Evolutionary conservation across 2,113 vertebrate genomes (phyloP).

Genomic region (Trichechus manatus): DNA sequence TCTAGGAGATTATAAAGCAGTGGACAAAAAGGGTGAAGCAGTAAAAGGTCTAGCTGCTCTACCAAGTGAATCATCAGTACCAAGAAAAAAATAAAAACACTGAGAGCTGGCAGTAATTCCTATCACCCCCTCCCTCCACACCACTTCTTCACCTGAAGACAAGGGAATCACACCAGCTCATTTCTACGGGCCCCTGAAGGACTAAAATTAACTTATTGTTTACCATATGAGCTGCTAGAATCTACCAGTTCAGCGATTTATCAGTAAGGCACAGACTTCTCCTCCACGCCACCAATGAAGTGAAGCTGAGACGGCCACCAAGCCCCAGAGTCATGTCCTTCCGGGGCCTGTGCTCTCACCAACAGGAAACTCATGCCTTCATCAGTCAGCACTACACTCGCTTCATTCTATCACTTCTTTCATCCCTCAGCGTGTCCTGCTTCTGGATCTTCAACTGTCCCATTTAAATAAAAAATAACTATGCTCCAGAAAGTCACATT

Average conservation of each 20-base stretch:
- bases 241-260: fast-evolving
- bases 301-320: not conserved
- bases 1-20: not conserved
- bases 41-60: fast-evolving
- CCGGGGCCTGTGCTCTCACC: not conserved
- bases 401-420: fast-evolving
- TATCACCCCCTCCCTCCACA: too few relatives aligned
- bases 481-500: not conserved
- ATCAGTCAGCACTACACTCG: fast-evolving
- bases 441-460: not conserved
- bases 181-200: not conserved
- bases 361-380: too few relatives aligned
- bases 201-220: fast-evolving
- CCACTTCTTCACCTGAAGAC: not conserved
- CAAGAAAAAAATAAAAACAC: not conserved
- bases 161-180: not conserved
- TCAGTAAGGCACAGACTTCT: too few relatives aligned
- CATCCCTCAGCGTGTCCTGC: too few relatives aligned
- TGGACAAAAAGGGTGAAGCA: not conserved
- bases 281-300: not conserved
- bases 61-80: not conserved
- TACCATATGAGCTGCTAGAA: not conserved
- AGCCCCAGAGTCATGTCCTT: fast-evolving
- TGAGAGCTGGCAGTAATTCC: not conserved
- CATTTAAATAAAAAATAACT: not conserved